phyloP scores from a whole-genome alignment of 2,113 vertebrate species.

The Gasterosteus aculeatus region DNA sequence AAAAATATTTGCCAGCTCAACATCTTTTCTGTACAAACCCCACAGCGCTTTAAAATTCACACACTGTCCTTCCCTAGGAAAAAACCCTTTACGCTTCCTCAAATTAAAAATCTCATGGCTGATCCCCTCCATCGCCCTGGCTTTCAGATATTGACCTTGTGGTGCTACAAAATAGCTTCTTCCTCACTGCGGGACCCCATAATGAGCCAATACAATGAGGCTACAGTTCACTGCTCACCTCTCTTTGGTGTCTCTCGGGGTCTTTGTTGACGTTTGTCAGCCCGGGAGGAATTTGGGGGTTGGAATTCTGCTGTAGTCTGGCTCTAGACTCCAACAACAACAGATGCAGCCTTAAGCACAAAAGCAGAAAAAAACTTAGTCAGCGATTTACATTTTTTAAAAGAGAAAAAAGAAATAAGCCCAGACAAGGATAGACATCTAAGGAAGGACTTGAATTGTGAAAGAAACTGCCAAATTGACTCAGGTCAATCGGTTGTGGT shows the following conservation, averaged over 20 bases:
- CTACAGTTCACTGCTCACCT: constrained; percentile 81
- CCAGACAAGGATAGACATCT: constrained; percentile 54
- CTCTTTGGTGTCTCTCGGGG: constrained; percentile 76
- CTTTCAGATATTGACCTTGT: constrained; percentile 80
- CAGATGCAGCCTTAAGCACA: constrained; percentile 56
- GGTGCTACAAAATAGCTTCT: constrained; percentile 78
- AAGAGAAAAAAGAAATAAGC: constrained; percentile 44
- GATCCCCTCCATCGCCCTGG: constrained; percentile 73
- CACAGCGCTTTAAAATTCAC: constrained; percentile 65
- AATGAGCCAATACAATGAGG: constrained; percentile 79
- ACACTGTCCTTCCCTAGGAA: constrained; percentile 52
- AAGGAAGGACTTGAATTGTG: constrained; percentile 56
- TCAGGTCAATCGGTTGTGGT: background rate
- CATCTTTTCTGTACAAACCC: constrained; percentile 50
- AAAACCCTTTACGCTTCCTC: constrained; percentile 67
- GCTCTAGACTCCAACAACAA: constrained; percentile 56
- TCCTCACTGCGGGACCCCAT: constrained; percentile 77
- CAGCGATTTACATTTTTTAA: constrained; percentile 32
- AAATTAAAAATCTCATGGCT: constrained; percentile 74
- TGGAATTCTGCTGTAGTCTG: constrained; percentile 62
- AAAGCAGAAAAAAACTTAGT: constrained; percentile 40
- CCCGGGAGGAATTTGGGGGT: constrained; percentile 72
- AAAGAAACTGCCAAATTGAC: constrained; percentile 38
- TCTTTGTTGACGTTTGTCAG: constrained; percentile 81
- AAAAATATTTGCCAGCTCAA: constrained; percentile 39